A percentile compares a stretch with the other conserved stretches of the same genome.
These are phyloP conservation scores for Rhinoptilus africanus DNA, from an alignment of 2,113 vertebrate species.

Conservation along the genomic window DNA sequence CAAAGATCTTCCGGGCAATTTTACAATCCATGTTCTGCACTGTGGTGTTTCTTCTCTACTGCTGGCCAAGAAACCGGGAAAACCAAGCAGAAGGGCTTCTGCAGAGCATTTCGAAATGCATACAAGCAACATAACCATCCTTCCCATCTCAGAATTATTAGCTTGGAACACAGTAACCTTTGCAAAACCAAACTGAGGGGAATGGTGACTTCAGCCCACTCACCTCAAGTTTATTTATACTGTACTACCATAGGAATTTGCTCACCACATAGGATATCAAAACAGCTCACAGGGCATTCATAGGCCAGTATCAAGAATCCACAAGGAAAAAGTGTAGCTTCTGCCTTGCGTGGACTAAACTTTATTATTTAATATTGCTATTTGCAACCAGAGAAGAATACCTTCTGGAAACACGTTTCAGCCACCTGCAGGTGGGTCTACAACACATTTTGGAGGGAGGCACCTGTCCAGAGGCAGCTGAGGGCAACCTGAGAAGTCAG, in stretches of 20 bases:
- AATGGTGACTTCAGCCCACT: not conserved
- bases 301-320: not conserved
- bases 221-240: not conserved
- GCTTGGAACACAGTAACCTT: too few species aligned
- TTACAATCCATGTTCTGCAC: not conserved
- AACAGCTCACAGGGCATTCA: not conserved
- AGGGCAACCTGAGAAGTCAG: not conserved
- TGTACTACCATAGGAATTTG: not conserved
- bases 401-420: not conserved
- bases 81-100: not conserved
- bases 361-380: not conserved
- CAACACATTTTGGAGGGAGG: not conserved
- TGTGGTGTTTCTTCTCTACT: not conserved
- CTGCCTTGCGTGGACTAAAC: not conserved
- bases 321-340: accelerated
- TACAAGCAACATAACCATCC: not conserved
- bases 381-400: not conserved
- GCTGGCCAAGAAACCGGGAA: not conserved
- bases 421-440: not conserved
- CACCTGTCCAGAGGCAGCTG: not conserved
- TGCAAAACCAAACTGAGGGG: not conserved
- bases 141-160: not conserved
- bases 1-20: not conserved
- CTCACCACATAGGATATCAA: not conserved
- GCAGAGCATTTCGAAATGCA: not conserved